phyloP scores from a whole-genome alignment of 2,888 invertebrate genomes.

The Epinotia nisella region DNA sequence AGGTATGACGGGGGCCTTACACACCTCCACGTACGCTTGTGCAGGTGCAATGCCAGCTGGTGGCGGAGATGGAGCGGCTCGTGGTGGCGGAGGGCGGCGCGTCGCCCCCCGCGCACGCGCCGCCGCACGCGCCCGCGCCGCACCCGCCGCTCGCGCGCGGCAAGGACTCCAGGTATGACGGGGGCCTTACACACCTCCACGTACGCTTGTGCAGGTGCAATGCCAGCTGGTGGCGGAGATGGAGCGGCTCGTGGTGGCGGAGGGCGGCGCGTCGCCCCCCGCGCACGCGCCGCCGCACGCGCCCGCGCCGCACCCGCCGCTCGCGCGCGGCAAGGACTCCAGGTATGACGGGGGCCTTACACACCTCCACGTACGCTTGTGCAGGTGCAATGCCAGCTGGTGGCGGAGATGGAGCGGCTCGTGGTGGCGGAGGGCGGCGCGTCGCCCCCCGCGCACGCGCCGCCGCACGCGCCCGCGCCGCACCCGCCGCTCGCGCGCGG shows the following conservation, averaged over 20 bases:
- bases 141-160: conserved; percentile 55
- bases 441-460: conserved; percentile 71
- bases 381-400: conserved; percentile 66
- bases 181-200: too few species aligned
- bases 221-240: conserved; percentile 66
- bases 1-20: conserved; percentile 55
- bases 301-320: conserved; percentile 50
- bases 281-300: conserved; percentile 59
- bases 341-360: conserved; percentile 55
- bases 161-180: conserved; percentile 70
- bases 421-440: conserved; percentile 66
- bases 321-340: conserved; percentile 65
- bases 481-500: conserved; percentile 55
- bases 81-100: conserved; percentile 66
- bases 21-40: too few species aligned
- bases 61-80: conserved; percentile 72
- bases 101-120: conserved; percentile 71
- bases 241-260: conserved; percentile 70
- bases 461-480: conserved; percentile 45
- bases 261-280: conserved; percentile 70
- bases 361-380: too few species aligned
- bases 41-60: conserved; percentile 66
- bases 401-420: conserved; percentile 72
- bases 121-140: conserved; percentile 45
- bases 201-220: too few species aligned